These are phyloP conservation scores for Pentamera pediparva DNA, from an alignment of 53 echinoderm and acorn worm species.

Conservation along the genomic window DNA sequence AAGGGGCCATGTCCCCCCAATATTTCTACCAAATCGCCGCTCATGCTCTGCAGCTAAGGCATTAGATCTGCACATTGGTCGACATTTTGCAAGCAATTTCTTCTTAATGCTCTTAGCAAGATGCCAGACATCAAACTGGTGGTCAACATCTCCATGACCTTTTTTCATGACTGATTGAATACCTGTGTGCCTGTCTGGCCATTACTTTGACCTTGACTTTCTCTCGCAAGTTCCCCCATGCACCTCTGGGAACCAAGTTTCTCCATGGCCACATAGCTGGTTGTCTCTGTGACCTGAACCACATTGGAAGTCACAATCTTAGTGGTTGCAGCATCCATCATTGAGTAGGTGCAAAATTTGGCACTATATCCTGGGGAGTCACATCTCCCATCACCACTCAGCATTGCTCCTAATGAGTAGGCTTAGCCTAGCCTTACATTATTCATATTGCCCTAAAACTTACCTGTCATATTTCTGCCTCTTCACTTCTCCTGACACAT, in stretches of 20 bases:
- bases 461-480: too few species aligned
- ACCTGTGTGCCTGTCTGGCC: constrained; percentile 14
- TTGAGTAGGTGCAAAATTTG: constrained; percentile 35
- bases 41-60: constrained; percentile 24
- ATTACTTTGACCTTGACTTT: background rate
- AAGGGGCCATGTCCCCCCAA: too few species aligned
- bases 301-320: constrained; percentile 15
- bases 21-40: too few species aligned
- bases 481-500: too few species aligned
- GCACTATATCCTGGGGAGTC: constrained; percentile 38
- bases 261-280: constrained; percentile 39
- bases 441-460: too few species aligned
- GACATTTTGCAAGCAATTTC: constrained; percentile 5
- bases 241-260: constrained; percentile 10
- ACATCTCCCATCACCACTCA: constrained; percentile 39
- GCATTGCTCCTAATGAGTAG: background rate
- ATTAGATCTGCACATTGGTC: constrained; percentile 3
- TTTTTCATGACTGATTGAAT: background rate
- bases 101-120: constrained; percentile 28
- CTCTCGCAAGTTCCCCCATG: background rate
- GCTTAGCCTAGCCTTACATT: too few species aligned
- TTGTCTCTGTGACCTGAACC: constrained; percentile 24
- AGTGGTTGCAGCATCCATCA: constrained; percentile 28
- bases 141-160: background rate
- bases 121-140: constrained; percentile 41